phyloP scores from a whole-genome alignment of 2,113 vertebrate genomes.

The Oxyruncus cristatus region DNA sequence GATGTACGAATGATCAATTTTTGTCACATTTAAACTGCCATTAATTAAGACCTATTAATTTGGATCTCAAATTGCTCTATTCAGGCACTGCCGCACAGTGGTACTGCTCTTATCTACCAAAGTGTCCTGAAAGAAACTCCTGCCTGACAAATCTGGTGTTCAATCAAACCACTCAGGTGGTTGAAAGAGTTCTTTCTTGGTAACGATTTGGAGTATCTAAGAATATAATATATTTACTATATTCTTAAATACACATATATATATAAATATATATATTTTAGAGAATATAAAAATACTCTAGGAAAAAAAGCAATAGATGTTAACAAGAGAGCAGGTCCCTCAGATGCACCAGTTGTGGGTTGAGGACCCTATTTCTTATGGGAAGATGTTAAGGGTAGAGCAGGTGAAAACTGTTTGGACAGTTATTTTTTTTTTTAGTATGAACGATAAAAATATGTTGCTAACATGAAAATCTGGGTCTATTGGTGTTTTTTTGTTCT shows the following conservation, averaged over 20 bases:
- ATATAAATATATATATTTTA: background rate
- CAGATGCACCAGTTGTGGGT: fast-evolving
- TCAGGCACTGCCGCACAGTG: background rate
- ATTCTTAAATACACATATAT: too few species aligned
- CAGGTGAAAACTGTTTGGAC: background rate
- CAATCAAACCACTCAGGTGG: background rate
- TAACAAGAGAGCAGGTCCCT: background rate
- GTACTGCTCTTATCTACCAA: background rate
- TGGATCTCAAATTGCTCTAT: background rate
- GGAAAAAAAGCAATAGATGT: background rate
- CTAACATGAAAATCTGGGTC: background rate
- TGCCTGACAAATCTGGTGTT: background rate
- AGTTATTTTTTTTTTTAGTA: background rate
- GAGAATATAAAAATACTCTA: background rate
- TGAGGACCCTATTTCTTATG: background rate
- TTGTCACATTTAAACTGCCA: background rate
- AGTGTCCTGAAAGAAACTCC: background rate
- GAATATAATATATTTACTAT: background rate
- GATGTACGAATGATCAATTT: background rate
- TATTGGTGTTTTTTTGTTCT: background rate
- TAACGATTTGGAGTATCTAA: background rate
- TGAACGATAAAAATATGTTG: fast-evolving
- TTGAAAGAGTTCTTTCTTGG: background rate
- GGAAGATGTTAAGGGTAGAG: background rate
- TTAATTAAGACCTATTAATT: background rate